phyloP scores from a whole-genome alignment of 1,140 invertebrate species.

The Lasaia peninsularis region DNA sequence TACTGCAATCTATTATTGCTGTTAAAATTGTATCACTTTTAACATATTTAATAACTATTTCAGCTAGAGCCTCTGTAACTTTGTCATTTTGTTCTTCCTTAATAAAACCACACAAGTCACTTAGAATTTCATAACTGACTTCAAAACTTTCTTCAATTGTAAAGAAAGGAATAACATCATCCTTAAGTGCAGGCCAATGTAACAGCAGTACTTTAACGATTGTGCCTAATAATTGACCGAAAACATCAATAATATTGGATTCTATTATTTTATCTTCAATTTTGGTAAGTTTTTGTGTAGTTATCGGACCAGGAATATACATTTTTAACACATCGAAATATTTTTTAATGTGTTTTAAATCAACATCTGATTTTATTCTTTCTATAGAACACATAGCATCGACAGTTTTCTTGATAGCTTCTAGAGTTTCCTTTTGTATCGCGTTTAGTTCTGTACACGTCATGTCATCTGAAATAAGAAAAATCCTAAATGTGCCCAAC shows the following conservation, averaged over 20 bases:
- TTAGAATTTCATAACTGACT: conserved; percentile 76
- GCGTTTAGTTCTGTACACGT: conserved; percentile 2
- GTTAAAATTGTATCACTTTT: conserved; percentile 79
- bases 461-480: conserved; percentile 45
- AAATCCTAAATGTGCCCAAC: conserved; percentile 66
- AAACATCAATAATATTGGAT: conserved; percentile 27
- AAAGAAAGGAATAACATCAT: conserved; percentile 69
- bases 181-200: conserved; percentile 46
- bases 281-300: conserved; percentile 78
- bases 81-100: conserved; percentile 52
- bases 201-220: conserved; percentile 31
- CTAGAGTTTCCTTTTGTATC: conserved; percentile 13
- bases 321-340: conserved; percentile 12
- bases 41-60: conserved; percentile 72
- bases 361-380: conserved; percentile 62
- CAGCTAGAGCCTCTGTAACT: conserved; percentile 49
- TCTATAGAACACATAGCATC: conserved; percentile 50
- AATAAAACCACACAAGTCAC: conserved; percentile 65
- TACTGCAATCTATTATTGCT: conserved; percentile 59
- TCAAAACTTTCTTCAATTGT: conserved; percentile 74
- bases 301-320: conserved; percentile 80
- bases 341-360: conserved; percentile 45
- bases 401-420: conserved; percentile 20
- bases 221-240: conserved; percentile 28
- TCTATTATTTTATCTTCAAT: conserved; percentile 34